Evolutionary conservation across 2,888 invertebrate genomes (phyloP), one percentile per base, ranked within the genome.

Genomic region (Epicampocera succincta): DNA sequence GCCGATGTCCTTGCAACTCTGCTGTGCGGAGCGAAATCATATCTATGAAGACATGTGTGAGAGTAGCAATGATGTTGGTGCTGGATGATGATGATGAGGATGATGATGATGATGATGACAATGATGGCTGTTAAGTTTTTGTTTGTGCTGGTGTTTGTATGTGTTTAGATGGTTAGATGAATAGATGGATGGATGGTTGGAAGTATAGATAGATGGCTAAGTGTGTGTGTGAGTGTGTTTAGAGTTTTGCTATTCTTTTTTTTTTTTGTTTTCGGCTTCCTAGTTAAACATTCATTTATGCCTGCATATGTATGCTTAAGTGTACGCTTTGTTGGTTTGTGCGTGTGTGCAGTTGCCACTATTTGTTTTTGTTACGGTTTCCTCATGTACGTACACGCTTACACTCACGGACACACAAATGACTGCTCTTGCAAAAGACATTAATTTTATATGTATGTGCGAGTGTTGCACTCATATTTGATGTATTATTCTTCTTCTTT

Each of bases 401-500:
- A 29, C 3, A 11, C 17, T 50, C 17, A 29, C 9, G 2, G 4
- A 38, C 58, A 50, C 29, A 33, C 11, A 33, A 33, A 33, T 33
- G 33, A 33, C 33, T 46, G n/a, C 21, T 21, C 21, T 6, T 29
- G 17, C 13, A 46, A 33, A n/a, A 54, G 38, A 40, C 25, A 56
- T 48, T 8, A 38, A 65, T 48, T 33, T 65, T 58, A 25, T 42
- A 9, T 25, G 13, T 38, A 11, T 44, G 17, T 54, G n/a, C 25
- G 29, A 15, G 65, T 82, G 75, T 50, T 38, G 17, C 52, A 68
- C 44, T 66, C 72, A 82, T 72, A 65, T 80, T 80, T 84, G 84
- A 77, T 77, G 77, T 77, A 83, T 84, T 80, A 84, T 80, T 52
- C 60, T 46, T 61, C 52, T 82, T 60, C 76, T 69, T 61, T 79